These are phyloP conservation scores for Noctua fimbriata DNA, from an alignment of 2,888 invertebrate genomes.

Conservation along the genomic window DNA sequence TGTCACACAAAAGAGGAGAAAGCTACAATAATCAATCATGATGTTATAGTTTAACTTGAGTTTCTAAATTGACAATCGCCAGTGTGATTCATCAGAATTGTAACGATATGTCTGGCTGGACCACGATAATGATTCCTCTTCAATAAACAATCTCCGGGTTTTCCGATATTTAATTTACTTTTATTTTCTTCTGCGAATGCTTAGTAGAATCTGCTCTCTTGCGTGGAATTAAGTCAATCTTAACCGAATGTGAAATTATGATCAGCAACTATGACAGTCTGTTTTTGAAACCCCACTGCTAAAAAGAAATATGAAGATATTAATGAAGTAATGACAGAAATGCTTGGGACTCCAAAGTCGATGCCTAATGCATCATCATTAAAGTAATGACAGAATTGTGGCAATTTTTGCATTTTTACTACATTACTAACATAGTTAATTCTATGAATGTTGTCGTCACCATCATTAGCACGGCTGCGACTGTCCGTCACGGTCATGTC, in stretches of 20 bases:
- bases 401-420: constrained; percentile 28
- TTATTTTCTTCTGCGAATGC: not conserved
- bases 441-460: constrained; percentile 71
- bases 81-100: constrained; percentile 41
- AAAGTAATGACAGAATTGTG: constrained; percentile 37
- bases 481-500: constrained; percentile 78
- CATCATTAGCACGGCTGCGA: constrained; percentile 69
- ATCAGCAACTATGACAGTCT: not conserved
- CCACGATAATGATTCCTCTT: not conserved
- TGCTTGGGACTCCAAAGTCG: not conserved
- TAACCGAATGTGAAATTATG: not conserved
- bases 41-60: constrained; percentile 8
- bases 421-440: constrained; percentile 40
- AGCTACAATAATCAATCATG: constrained; percentile 33
- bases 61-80: constrained; percentile 42
- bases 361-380: constrained; percentile 42
- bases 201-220: not conserved
- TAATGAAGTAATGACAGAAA: not conserved
- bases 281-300: not conserved
- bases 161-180: not conserved
- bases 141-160: constrained; percentile 3
- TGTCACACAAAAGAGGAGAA: constrained; percentile 24
- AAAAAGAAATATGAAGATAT: not conserved
- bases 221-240: not conserved
- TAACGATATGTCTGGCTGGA: constrained; percentile 30